These are phyloP conservation scores for Dysmachus trigonus DNA, from an alignment of 2,888 invertebrate species.

Conservation along the genomic window DNA sequence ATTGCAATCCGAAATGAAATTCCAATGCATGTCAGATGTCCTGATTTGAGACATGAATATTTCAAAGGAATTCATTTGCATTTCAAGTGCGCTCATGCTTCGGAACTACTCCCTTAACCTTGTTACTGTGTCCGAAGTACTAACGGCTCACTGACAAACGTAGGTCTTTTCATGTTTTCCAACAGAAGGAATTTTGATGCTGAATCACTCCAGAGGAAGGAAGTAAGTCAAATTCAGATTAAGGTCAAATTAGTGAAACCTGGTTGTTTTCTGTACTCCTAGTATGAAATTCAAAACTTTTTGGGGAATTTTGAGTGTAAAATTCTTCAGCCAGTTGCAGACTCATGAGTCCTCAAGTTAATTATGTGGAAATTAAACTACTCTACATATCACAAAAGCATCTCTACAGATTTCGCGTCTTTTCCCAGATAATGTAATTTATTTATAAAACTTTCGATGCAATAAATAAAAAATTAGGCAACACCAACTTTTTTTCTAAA, in stretches of 20 bases:
- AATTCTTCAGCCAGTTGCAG: neutral
- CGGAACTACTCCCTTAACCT: slow-evolving; percentile 7
- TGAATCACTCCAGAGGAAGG: neutral
- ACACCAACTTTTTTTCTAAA: too few relatives aligned
- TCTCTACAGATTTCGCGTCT: neutral
- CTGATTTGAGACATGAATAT: slow-evolving; percentile 26
- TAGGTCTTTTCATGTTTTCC: slow-evolving; percentile 12
- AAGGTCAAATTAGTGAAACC: slow-evolving; percentile 13
- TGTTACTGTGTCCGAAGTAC: slow-evolving; percentile 9
- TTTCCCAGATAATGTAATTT: neutral
- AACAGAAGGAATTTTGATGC: neutral
- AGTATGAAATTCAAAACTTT: neutral
- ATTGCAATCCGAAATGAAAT: slow-evolving; percentile 28
- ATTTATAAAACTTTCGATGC: too few relatives aligned
- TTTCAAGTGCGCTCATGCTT: slow-evolving; percentile 13
- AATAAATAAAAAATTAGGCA: too few relatives aligned
- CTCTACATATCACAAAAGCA: neutral
- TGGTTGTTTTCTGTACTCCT: neutral
- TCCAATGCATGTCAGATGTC: slow-evolving; percentile 28
- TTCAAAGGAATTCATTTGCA: slow-evolving; percentile 30
- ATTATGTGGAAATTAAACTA: neutral
- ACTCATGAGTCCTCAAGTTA: neutral
- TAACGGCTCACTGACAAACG: neutral
- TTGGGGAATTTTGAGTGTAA: neutral
- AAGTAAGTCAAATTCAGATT: neutral